Evolutionary conservation across 2,113 vertebrate genomes (phyloP), one percentile per base, ranked within the genome.

Genomic region (Acanthisitta chloris): DNA sequence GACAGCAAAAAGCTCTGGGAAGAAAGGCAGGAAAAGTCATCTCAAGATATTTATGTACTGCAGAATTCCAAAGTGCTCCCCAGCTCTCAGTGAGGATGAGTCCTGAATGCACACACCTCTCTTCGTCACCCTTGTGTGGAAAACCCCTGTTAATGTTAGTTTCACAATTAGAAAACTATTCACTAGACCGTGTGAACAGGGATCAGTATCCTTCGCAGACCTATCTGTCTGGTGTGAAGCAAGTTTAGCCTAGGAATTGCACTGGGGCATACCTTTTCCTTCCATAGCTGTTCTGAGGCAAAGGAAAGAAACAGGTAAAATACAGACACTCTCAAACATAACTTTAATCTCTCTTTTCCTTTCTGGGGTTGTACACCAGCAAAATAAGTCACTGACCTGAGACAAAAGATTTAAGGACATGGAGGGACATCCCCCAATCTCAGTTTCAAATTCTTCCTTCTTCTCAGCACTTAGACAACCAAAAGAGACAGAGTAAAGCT

Each of bases 111-210:
- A 62, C 42, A 48, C 42, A 11, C 25, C 36, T 28, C n/a, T 86
- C 19, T 45, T 46, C 6, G 0, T 38, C 65, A 71, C 18, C 45
- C 45, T 0, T 3, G 1, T 7, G n/a, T 69, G 54, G 72, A 43
- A 81, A 62, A 57, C 36, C 5, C 15, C 14, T 16, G 12, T 14
- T 55, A 38, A 18, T 54, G 25, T 26, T 34, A 48, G 8, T 52
- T 90, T 84, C 69, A 13, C 0, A 1, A 33, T 58, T 42, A 70
- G 38, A 55, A 92, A 80, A 61, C 14, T 0, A 0, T 59, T 81
- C 43, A 25, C 28, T 24, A 28, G 17, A 55, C 38, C 16, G 49
- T 1, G 3, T 3, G 23, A 52, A 76, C 10, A 17, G 31, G 25
- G 12, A 90, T 17, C 19, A 57, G 25, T 10, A 59, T 40, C 19